Conservation (phyloP, 2,888 invertebrate species). For the Acleris cristana region DNA sequence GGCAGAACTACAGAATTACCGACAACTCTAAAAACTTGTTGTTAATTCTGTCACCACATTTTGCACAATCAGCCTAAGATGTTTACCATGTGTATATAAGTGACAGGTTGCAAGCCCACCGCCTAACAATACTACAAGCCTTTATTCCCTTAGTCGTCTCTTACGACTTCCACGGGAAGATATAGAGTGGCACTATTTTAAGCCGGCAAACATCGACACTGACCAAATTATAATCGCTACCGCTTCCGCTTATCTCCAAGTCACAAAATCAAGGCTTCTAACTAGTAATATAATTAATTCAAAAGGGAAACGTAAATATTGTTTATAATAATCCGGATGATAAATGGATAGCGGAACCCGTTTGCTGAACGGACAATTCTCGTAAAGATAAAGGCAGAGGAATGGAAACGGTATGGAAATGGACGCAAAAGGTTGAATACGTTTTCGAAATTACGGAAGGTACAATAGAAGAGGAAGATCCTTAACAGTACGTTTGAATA, state of each 20-base stretch:
- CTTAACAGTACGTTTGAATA: slow-evolving; percentile 1
- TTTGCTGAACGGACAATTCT: slow-evolving; percentile 31
- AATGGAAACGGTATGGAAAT: slow-evolving; percentile 24
- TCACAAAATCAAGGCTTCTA: slow-evolving; percentile 42
- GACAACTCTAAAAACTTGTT: too few species aligned
- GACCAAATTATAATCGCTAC: neutral
- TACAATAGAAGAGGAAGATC: slow-evolving; percentile 13
- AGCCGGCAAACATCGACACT: too few species aligned
- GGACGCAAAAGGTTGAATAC: slow-evolving; percentile 19
- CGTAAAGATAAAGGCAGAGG: slow-evolving; percentile 16
- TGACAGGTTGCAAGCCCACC: too few species aligned
- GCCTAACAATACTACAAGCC: too few species aligned
- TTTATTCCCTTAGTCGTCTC: too few species aligned
- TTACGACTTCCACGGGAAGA: too few species aligned
- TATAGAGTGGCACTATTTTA: too few species aligned
- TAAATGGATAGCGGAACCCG: slow-evolving; percentile 46
- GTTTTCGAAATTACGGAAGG: slow-evolving; percentile 12
- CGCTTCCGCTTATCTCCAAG: slow-evolving; percentile 4
- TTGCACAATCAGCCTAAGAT: too few species aligned
- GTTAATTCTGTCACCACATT: too few species aligned
- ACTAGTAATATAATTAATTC: slow-evolving; percentile 71
- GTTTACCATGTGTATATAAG: too few species aligned
- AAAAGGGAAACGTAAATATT: slow-evolving; percentile 61
- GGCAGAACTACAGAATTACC: too few species aligned
- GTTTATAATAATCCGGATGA: slow-evolving; percentile 52